Evolutionary conservation across 2,797 vertebrate genomes (phyloP), one percentile per base, ranked within the genome.

Genomic region (Ambastaia sidthimunki): DNA sequence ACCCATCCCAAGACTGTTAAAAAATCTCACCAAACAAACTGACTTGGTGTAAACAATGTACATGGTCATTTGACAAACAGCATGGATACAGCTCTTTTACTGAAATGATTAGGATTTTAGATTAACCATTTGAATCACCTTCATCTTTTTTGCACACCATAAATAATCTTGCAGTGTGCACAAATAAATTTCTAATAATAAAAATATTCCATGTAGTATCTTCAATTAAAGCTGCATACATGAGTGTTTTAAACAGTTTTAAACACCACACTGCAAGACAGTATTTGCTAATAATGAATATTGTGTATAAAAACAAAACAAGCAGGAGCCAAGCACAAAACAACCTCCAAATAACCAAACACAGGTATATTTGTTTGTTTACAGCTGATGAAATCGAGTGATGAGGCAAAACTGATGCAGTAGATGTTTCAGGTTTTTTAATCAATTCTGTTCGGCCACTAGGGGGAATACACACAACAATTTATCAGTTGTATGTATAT

Each of bases 401-500:
- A 37, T 37, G 4, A 37, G 28, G 59, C 23, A 60, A 0, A 63
- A 21, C 4, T 23, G 48, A 50, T 48, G 2, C 13, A 47, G 2
- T 60, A 59, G 62, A 66, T 72, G 54, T 60, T 66, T 81, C 74
- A n/a, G 7, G 18, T 4, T n/a, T n/a, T n/a, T n/a, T 57, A 21
- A 83, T 78, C 74, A 86, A 79, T 83, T 67, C 79, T 76, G 4
- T 74, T 75, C 69, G 84, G 69, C 86, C 89, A 88, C 86, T 86
- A 85, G 85, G 88, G 85, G 84, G 85, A 82, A 84, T 86, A 48
- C 68, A 79, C 54, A 21, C 76, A 78, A 82, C 77, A 80, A 82
- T 83, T 66, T 70, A 54, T 85, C 80, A 19, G 18, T 15, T 67
- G 62, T 57, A 21, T 12, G 31, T 44, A 5, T 4, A 25, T 16